A percentile compares a stretch with the other conserved stretches of the same genome.
These are phyloP conservation scores for Gari tellinella DNA, from an alignment of 2,888 invertebrate genomes.

Conservation along the genomic window DNA sequence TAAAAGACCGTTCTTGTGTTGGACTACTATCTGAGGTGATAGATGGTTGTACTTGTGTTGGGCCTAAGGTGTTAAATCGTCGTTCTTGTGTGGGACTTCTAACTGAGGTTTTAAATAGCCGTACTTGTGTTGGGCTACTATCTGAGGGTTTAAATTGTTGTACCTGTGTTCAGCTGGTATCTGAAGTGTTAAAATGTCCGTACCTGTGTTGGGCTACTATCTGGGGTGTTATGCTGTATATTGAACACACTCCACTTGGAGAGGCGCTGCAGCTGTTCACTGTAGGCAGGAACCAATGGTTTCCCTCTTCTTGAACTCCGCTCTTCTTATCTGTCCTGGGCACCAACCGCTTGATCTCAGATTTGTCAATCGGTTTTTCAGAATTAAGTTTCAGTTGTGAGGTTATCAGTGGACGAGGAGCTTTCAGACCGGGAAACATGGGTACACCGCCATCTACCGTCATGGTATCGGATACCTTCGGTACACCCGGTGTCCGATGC, in stretches of 20 bases:
- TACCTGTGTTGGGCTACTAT: constrained; percentile 17
- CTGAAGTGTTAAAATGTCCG: too few relatives aligned
- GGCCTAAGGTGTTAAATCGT: too few relatives aligned
- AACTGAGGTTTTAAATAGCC: too few relatives aligned
- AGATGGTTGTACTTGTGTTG: too few relatives aligned
- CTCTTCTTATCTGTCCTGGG: background rate
- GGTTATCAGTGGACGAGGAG: constrained; percentile 29
- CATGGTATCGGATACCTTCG: background rate
- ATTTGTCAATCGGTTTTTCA: constrained; percentile 6
- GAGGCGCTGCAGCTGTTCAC: constrained; percentile 1
- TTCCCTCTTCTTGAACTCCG: background rate
- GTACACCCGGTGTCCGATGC: background rate
- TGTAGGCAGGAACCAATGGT: constrained; percentile 3
- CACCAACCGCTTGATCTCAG: background rate
- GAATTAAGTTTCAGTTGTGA: constrained; percentile 5
- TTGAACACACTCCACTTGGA: constrained; percentile 32
- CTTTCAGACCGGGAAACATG: constrained; percentile 36
- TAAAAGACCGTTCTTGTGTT: too few relatives aligned
- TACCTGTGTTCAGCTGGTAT: too few relatives aligned
- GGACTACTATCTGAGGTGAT: too few relatives aligned
- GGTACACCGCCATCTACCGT: background rate
- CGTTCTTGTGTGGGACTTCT: too few relatives aligned
- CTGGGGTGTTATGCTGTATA: constrained; percentile 33
- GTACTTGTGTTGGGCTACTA: too few relatives aligned
- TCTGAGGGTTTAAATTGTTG: too few relatives aligned